A percentile compares a stretch with the other conserved stretches of the same genome.
Evolutionary conservation across 2,113 vertebrate species (phyloP).

Genomic region (Zosterops borbonicus): DNA sequence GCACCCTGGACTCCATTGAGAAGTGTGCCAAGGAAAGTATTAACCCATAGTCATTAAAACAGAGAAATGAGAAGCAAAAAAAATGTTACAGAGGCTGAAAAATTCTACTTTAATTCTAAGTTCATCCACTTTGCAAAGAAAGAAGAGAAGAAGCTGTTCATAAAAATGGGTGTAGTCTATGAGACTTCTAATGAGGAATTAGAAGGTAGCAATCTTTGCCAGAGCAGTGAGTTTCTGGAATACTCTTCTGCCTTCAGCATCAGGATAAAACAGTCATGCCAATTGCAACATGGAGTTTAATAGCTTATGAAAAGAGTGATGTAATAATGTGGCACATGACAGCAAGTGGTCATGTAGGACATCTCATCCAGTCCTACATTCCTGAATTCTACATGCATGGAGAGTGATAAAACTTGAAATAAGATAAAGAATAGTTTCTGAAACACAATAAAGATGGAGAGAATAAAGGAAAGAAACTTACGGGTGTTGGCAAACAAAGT

Average conservation of each 20-base stretch:
- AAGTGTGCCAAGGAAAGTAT: not conserved
- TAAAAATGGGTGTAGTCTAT: not conserved
- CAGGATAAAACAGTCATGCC: not conserved
- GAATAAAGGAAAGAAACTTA: not conserved
- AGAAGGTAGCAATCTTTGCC: not conserved
- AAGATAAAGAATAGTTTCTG: not conserved
- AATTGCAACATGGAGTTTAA: not conserved
- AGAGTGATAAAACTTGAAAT: not conserved
- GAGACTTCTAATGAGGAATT: not conserved
- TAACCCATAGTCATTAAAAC: not conserved
- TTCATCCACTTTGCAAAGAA: not conserved
- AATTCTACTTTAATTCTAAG: not conserved
- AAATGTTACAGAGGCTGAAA: not conserved
- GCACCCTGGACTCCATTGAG: not conserved
- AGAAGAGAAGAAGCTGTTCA: not conserved
- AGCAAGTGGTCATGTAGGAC: not conserved
- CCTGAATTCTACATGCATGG: not conserved
- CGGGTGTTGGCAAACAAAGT: not conserved
- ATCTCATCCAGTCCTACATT: not conserved
- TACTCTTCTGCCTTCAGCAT: not conserved
- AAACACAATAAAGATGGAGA: not conserved
- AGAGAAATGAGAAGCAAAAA: not conserved
- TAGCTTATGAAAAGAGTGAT: not conserved
- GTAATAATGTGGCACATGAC: not conserved
- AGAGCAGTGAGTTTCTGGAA: not conserved